Conservation (phyloP, 1,140 invertebrate species). For the Drosophila miranda region DNA sequence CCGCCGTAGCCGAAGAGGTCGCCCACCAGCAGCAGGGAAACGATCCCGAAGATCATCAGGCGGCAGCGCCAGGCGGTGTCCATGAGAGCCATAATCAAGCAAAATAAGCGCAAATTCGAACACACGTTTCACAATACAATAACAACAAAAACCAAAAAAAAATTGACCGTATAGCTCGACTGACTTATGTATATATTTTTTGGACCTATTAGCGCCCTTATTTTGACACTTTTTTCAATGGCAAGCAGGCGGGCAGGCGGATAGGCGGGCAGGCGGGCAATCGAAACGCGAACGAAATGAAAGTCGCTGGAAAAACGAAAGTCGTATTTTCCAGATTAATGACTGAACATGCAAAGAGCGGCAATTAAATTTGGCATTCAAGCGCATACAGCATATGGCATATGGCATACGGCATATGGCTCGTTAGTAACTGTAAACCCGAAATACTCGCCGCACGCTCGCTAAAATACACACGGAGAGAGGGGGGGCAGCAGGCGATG, state of each 20-base stretch:
- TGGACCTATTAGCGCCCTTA: conserved; percentile 41
- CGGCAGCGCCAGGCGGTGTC: conserved; percentile 80
- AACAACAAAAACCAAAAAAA: not conserved
- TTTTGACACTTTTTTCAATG: conserved; percentile 59
- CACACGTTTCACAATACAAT: conserved; percentile 35
- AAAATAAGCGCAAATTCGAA: conserved; percentile 2
- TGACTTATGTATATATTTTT: not conserved
- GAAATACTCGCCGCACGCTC: conserved; percentile 29
- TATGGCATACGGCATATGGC: conserved; percentile 62
- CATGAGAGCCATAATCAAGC: conserved; percentile 54
- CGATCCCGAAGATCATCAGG: conserved; percentile 70
- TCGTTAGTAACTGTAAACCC: conserved; percentile 72
- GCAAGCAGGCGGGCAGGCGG: conserved; percentile 5
- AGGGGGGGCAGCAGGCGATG: not conserved
- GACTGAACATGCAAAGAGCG: conserved; percentile 43
- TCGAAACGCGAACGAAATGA: conserved; percentile 14
- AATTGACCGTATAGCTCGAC: not conserved
- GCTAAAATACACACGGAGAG: not conserved
- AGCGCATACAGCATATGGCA: conserved; percentile 65
- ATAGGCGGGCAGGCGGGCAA: not conserved
- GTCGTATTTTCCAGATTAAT: conserved; percentile 49
- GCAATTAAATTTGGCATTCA: conserved; percentile 79
- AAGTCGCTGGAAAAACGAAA: conserved; percentile 65
- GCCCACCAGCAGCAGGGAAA: conserved; percentile 75
- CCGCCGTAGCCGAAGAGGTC: conserved; percentile 77